Conservation (phyloP, 2,113 vertebrate genomes). For the Callithrix jacchus region DNA sequence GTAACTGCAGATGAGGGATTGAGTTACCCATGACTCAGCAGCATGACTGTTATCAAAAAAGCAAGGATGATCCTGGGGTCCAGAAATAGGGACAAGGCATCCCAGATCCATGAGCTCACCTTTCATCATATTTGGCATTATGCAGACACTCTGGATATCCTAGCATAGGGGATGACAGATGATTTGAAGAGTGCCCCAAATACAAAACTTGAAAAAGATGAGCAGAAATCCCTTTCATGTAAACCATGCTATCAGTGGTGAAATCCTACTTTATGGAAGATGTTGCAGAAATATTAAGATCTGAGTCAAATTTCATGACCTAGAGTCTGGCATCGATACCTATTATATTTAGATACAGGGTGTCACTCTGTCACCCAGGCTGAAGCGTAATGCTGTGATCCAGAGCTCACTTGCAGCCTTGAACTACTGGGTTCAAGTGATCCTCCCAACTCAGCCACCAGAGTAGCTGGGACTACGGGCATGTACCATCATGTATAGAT, state of each 20-base stretch:
- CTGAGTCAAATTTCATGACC: background rate
- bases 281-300: background rate
- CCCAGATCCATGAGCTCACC: background rate
- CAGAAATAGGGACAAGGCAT: conserved; percentile 53
- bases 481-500: background rate
- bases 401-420: background rate
- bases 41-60: background rate
- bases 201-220: background rate
- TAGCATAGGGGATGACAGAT: background rate
- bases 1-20: background rate
- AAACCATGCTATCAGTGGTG: background rate
- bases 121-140: conserved; percentile 1
- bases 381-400: background rate
- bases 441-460: background rate
- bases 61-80: conserved; percentile 28
- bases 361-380: background rate
- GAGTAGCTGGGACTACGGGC: background rate
- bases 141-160: background rate
- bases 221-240: background rate
- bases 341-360: background rate
- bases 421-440: background rate
- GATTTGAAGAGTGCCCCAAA: background rate
- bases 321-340: background rate
- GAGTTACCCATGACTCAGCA: conserved; percentile 57
- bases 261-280: background rate